A percentile compares a stretch with the other conserved stretches of the same genome.
Conservation (phyloP, 23 tunicate species). For the Styela clava region DNA sequence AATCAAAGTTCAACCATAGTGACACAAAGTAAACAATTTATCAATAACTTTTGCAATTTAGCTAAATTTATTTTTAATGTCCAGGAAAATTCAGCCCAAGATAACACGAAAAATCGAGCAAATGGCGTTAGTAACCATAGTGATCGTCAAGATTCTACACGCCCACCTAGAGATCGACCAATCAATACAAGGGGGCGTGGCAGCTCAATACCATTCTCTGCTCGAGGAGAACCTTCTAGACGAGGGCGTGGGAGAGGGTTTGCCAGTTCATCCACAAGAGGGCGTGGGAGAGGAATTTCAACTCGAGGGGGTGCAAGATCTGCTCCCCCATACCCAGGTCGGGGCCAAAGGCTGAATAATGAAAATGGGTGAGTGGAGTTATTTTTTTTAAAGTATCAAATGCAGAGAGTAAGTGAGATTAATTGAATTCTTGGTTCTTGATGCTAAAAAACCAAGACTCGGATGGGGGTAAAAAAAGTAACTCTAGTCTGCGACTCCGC, state of each 20-base stretch:
- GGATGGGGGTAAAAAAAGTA: too few relatives aligned
- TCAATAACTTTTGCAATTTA: too few relatives aligned
- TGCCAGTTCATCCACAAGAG: constrained; percentile 26
- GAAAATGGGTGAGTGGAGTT: constrained; percentile 25
- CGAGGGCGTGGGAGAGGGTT: constrained; percentile 65
- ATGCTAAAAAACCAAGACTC: too few relatives aligned
- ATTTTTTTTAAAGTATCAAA: too few relatives aligned
- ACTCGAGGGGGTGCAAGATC: constrained; percentile 21
- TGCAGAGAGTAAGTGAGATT: too few relatives aligned
- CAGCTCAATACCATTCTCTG: constrained; percentile 28
- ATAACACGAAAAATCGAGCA: neutral
- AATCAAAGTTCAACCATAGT: too few relatives aligned
- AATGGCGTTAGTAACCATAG: neutral
- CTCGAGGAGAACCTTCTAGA: constrained; percentile 74
- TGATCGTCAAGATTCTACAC: neutral
- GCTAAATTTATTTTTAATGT: too few relatives aligned
- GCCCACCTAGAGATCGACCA: neutral
- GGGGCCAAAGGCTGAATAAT: constrained; percentile 29
- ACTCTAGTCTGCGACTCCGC: too few relatives aligned
- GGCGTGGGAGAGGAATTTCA: constrained; percentile 43
- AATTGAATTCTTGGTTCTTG: too few relatives aligned
- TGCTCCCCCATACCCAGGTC: constrained; percentile 38
- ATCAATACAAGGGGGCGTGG: neutral
- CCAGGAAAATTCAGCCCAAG: neutral
- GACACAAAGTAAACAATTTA: too few relatives aligned